Evolutionary conservation across 2,888 invertebrate species (phyloP), one percentile per base, ranked within the genome.

Genomic region (Pyrrhopygopsis socrates): DNA sequence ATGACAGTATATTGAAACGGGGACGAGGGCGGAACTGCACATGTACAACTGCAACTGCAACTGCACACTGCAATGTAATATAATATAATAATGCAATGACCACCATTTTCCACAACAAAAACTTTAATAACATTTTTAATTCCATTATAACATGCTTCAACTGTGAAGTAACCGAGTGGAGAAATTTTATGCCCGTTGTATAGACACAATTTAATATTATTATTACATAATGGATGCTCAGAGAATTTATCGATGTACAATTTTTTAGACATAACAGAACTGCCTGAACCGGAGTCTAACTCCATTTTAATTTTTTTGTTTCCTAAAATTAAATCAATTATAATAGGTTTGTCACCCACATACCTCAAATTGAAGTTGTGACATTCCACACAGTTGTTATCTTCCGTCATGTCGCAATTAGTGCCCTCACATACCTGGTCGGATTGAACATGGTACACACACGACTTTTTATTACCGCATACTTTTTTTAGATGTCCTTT

Each of bases 171-270:
- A 3, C 92, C 89, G 18, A 88, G 18, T 0, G 92, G 92, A 2
- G 84, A 63, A 27, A 93, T 91, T 88, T 90, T 91, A 81, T 92
- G 91, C 22, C 92, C 91, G n/a, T 89, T 84, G 70, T 92, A 91
- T 2, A 92, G 79, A 77, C 93, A 93, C 83, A 92, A 90, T 83
- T 80, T 92, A 24, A 90, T 60, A 41, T 76, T 29, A 68, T 86
- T 79, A 22, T 77, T 45, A 34, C 29, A 54, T n/a, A 54, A 54
- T 5, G 4, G 4, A 20, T n/a, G 15, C 5, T 54, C n/a, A 20
- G 13, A 54, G n/a, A 54, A 54, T 24, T 60, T 38, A 13, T 84
- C 38, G 13, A 29, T 38, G 75, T 84, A 89, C 4, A 87, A 76
- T 8, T 67, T 74, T 24, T 92, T 79, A 8, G 86, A 91, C 41